phyloP scores from a whole-genome alignment of 2,113 vertebrate genomes.

The Oreocharis arfaki region DNA sequence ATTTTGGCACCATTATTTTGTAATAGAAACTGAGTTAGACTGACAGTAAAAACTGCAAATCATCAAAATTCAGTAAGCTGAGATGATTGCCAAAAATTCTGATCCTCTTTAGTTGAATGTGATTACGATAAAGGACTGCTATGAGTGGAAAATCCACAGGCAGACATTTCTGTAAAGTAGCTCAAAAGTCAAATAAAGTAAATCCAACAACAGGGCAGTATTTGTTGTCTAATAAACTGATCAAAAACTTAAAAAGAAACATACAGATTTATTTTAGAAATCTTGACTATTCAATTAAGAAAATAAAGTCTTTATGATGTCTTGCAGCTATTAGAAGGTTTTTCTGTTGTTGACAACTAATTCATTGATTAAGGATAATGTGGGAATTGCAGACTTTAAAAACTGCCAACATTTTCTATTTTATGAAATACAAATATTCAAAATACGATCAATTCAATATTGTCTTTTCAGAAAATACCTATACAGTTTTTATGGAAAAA shows the following conservation, averaged over 20 bases:
- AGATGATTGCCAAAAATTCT: background rate
- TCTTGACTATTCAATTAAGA: slow-evolving; percentile 18
- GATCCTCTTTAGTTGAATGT: background rate
- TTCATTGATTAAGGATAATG: slow-evolving; percentile 27
- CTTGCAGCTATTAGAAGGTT: background rate
- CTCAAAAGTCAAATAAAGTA: background rate
- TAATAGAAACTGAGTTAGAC: background rate
- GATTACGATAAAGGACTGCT: background rate
- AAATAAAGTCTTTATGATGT: background rate
- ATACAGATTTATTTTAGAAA: slow-evolving; percentile 23
- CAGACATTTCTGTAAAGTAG: background rate
- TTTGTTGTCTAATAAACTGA: slow-evolving; percentile 10
- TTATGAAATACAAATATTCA: slow-evolving; percentile 22
- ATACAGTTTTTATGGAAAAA: background rate
- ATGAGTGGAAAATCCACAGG: background rate
- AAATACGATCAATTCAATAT: background rate
- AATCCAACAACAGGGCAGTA: background rate
- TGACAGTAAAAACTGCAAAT: background rate
- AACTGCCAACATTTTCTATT: background rate
- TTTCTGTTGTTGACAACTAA: slow-evolving; percentile 25
- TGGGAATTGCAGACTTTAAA: slow-evolving; percentile 26
- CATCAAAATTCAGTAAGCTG: background rate
- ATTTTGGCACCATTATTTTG: background rate
- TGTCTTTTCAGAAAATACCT: background rate
- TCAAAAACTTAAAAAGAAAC: slow-evolving; percentile 17